Evolutionary conservation across 2,113 vertebrate genomes (phyloP).

Genomic region (Malurus melanocephalus): DNA sequence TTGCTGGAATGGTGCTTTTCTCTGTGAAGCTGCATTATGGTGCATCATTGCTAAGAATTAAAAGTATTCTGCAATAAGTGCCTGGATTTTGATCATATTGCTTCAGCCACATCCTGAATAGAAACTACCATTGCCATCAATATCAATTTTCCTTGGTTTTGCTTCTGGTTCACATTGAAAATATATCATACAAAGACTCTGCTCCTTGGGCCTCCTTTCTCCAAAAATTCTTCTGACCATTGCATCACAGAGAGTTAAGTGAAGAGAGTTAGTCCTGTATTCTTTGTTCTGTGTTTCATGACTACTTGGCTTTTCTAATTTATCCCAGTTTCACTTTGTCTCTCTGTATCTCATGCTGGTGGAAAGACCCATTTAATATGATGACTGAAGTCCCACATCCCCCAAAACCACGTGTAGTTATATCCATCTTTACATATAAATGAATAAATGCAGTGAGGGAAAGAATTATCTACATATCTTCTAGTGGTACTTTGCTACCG

Average conservation of each 20-base stretch:
- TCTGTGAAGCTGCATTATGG: slow-evolving; percentile 1
- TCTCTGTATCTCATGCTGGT: neutral
- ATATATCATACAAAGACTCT: neutral
- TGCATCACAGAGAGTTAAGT: neutral
- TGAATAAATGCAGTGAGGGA: neutral
- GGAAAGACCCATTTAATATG: neutral
- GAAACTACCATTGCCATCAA: neutral
- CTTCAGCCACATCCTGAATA: neutral
- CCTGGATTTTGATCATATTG: slow-evolving; percentile 1
- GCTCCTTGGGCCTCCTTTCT: neutral
- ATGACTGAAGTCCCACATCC: neutral
- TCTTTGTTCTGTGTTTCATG: neutral
- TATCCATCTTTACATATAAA: neutral
- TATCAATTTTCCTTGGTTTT: neutral
- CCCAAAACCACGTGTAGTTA: neutral
- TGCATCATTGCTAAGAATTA: slow-evolving; percentile 23
- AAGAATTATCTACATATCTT: neutral
- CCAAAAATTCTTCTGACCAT: neutral
- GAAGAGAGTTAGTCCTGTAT: neutral
- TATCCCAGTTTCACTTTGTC: neutral
- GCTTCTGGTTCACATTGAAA: neutral
- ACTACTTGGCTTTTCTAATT: neutral
- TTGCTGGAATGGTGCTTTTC: slow-evolving; percentile 10
- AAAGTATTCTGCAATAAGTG: neutral
- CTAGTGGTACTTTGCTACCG: neutral